phyloP scores from a whole-genome alignment of 2,888 invertebrate genomes.

The Hydroisotoma schaefferi region DNA sequence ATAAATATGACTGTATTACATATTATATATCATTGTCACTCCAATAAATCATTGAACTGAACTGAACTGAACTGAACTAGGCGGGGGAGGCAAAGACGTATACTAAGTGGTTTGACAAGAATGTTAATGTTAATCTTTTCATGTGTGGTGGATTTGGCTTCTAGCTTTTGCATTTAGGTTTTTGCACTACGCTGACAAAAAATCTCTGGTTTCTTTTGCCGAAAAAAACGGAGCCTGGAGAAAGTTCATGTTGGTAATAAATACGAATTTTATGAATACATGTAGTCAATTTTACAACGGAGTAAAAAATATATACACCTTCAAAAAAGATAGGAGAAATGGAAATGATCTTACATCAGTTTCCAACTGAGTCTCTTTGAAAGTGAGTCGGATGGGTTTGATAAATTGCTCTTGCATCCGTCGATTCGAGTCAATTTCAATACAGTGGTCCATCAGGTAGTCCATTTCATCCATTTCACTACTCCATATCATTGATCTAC shows the following conservation, averaged over 20 bases:
- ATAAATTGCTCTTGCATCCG: constrained; percentile 83
- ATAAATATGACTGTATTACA: too few relatives aligned
- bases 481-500: constrained; percentile 41
- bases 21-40: too few relatives aligned
- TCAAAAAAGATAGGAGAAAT: constrained; percentile 6
- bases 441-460: constrained; percentile 76
- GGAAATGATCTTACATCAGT: constrained; percentile 59
- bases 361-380: constrained; percentile 77
- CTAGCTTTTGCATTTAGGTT: too few relatives aligned
- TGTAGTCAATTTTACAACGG: not conserved
- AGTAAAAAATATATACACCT: not conserved
- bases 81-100: too few relatives aligned
- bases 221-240: not conserved
- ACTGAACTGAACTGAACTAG: too few relatives aligned
- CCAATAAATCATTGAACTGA: too few relatives aligned
- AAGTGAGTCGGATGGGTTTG: constrained; percentile 78
- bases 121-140: too few relatives aligned
- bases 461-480: constrained; percentile 53
- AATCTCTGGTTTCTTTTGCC: too few relatives aligned
- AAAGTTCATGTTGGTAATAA: not conserved
- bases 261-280: not conserved
- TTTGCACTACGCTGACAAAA: too few relatives aligned
- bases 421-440: constrained; percentile 85
- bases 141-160: too few relatives aligned
- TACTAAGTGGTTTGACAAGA: too few relatives aligned